Conservation (phyloP, 2,888 invertebrate species). For the Rhaphigaster nebulosa region DNA sequence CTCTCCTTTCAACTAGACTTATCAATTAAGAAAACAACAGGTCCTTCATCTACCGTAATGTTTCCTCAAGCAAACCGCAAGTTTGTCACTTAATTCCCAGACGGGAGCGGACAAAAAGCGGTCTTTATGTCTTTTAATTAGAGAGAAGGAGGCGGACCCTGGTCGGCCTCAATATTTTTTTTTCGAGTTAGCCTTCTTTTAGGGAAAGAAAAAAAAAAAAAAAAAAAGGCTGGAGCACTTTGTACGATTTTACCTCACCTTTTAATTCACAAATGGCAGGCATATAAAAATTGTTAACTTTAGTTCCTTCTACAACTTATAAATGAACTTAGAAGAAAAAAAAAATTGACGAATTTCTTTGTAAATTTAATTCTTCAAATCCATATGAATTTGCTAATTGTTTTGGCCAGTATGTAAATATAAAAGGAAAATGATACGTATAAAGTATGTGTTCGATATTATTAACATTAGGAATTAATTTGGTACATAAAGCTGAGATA, state of each 20-base stretch:
- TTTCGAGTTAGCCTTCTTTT: background rate
- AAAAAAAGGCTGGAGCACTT: background rate
- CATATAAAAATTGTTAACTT: background rate
- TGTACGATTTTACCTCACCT: slow-evolving; percentile 1
- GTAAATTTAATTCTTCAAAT: background rate
- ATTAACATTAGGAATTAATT: no score
- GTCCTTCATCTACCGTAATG: background rate
- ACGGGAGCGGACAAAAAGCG: background rate
- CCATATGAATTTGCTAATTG: no score
- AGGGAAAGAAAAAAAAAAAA: background rate
- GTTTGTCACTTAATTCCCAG: background rate
- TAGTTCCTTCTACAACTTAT: background rate
- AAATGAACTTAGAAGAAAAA: no score
- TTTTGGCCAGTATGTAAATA: no score
- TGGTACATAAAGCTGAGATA: no score
- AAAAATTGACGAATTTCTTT: background rate
- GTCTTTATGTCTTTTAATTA: slow-evolving; percentile 32
- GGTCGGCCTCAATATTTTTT: background rate
- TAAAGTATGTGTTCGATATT: no score
- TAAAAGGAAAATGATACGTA: no score
- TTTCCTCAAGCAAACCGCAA: background rate
- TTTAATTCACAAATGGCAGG: background rate
- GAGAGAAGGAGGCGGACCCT: background rate
- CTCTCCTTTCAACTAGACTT: background rate
- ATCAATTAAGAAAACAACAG: background rate